Evolutionary conservation across 2,797 vertebrate species (phyloP).

Genomic region (Acanthurus lineatus): DNA sequence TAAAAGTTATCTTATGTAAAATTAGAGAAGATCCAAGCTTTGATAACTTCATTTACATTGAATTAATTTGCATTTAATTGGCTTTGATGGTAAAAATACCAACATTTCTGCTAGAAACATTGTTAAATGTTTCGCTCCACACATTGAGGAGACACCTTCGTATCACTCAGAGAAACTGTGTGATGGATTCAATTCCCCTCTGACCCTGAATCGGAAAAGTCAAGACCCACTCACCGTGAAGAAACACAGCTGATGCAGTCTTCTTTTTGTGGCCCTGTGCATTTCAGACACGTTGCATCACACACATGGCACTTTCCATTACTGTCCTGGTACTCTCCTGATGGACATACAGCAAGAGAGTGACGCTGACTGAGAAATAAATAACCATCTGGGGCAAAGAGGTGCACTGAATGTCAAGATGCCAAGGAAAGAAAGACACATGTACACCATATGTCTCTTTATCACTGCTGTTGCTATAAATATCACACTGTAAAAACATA

Average conservation of each 20-base stretch:
- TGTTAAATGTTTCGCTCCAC: not conserved
- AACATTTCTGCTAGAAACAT: not conserved
- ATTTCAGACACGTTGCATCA: slow-evolving; percentile 89
- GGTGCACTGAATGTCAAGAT: slow-evolving; percentile 36
- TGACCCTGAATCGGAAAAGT: slow-evolving; percentile 34
- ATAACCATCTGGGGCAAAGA: slow-evolving; percentile 35
- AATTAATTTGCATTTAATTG: not conserved
- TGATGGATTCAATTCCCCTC: slow-evolving; percentile 18
- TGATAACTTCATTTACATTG: not conserved
- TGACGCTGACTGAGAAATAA: slow-evolving; percentile 41
- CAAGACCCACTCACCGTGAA: slow-evolving; percentile 82
- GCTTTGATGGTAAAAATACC: not conserved
- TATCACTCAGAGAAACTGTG: not conserved
- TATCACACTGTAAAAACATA: not conserved
- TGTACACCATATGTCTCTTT: not conserved
- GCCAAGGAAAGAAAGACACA: slow-evolving; percentile 10
- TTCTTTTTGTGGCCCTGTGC: slow-evolving; percentile 85
- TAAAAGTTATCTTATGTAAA: not conserved
- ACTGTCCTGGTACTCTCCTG: slow-evolving; percentile 89
- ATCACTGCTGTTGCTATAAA: not conserved
- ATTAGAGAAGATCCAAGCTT: not conserved
- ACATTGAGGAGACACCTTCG: not conserved
- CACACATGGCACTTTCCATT: slow-evolving; percentile 86
- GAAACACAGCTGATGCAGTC: slow-evolving; percentile 88
- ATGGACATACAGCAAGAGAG: slow-evolving; percentile 40